A percentile compares a stretch with the other conserved stretches of the same genome.
phyloP scores from a whole-genome alignment of 2,113 vertebrate species.

The Chrysemys picta region DNA sequence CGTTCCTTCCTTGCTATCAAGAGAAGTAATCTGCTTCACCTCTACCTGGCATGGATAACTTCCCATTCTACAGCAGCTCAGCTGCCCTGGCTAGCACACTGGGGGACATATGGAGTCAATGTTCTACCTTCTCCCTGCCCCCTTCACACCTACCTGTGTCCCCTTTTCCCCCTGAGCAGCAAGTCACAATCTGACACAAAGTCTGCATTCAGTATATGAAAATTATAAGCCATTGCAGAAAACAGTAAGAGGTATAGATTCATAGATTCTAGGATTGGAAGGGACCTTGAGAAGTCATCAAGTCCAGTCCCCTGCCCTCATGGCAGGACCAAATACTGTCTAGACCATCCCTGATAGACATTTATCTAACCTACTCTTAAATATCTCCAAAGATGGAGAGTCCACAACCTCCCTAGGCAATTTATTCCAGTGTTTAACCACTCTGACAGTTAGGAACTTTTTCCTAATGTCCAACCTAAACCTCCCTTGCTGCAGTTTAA shows the following conservation, averaged over 20 bases:
- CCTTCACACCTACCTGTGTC: not conserved
- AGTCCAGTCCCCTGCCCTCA: too few relatives aligned
- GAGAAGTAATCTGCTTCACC: not conserved
- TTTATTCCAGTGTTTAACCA: too few relatives aligned
- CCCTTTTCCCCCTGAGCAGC: not conserved
- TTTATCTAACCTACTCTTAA: too few relatives aligned
- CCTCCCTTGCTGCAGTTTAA: too few relatives aligned
- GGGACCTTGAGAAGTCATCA: too few relatives aligned
- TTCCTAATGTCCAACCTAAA: too few relatives aligned
- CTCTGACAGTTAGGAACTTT: too few relatives aligned
- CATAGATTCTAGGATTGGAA: too few relatives aligned
- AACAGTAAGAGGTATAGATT: not conserved
- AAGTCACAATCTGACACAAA: not conserved
- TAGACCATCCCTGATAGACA: too few relatives aligned
- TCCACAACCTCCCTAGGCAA: too few relatives aligned
- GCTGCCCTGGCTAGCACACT: not conserved
- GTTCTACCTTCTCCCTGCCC: not conserved
- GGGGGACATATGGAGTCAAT: not conserved
- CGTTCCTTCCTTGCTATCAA: not conserved
- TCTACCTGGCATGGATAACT: not conserved
- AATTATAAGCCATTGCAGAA: not conserved
- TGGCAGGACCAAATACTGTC: too few relatives aligned
- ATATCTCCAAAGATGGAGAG: too few relatives aligned
- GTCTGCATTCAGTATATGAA: not conserved
- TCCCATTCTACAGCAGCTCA: not conserved